A percentile compares a stretch with the other conserved stretches of the same genome.
These are phyloP conservation scores for Cyprinodon diabolis DNA, from an alignment of 2,797 vertebrate species.

Conservation along the genomic window DNA sequence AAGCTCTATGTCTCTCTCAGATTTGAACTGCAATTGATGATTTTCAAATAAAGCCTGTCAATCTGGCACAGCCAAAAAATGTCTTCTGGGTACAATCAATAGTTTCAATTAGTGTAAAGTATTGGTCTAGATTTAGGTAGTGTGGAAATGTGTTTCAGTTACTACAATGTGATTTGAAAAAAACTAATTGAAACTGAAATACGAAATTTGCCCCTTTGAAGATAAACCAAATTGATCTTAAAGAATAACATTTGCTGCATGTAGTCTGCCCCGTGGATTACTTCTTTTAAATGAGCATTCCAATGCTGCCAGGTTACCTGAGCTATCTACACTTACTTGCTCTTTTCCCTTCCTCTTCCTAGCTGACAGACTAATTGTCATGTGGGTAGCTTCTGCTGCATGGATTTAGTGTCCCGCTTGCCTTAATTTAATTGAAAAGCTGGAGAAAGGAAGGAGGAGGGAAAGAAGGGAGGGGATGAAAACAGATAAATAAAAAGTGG, in stretches of 20 bases:
- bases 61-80: slow-evolving; percentile 38
- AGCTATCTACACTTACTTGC: slow-evolving; percentile 55
- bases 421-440: slow-evolving; percentile 82
- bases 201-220: slow-evolving; percentile 28
- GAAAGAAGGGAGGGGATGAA: slow-evolving; percentile 70
- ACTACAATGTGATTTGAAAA: background rate
- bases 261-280: slow-evolving; percentile 40
- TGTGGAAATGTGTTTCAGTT: background rate
- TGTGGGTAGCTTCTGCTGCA: slow-evolving; percentile 71
- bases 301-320: slow-evolving; percentile 56
- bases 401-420: slow-evolving; percentile 80
- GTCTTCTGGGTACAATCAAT: slow-evolving; percentile 9
- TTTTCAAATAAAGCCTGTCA: slow-evolving; percentile 36
- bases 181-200: slow-evolving; percentile 4
- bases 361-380: slow-evolving; percentile 79
- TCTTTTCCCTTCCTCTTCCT: slow-evolving; percentile 58
- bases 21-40: slow-evolving; percentile 15
- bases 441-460: slow-evolving; percentile 69
- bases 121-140: background rate
- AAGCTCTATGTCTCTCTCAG: slow-evolving; percentile 11
- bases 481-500: slow-evolving; percentile 83
- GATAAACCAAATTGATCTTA: slow-evolving; percentile 11
- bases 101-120: slow-evolving; percentile 6
- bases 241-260: slow-evolving; percentile 29
- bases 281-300: slow-evolving; percentile 55